Percentiles rank a stretch among this genome's conserved stretches.
phyloP scores from a whole-genome alignment of 2,888 invertebrate genomes.

The Trissonchulus sp. region DNA sequence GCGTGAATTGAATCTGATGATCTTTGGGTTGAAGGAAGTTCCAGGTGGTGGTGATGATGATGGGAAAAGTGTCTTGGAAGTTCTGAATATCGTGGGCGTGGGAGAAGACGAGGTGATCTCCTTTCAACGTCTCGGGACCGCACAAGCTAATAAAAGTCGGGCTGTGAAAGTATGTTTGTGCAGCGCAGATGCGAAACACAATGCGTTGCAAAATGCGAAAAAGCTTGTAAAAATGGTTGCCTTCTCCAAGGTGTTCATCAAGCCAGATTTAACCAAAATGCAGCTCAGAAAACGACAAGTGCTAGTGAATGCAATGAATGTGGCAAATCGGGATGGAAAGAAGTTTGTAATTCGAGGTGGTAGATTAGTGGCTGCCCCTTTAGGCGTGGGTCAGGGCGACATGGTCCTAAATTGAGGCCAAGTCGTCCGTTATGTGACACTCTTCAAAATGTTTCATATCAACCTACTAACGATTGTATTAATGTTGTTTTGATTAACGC shows the following conservation, averaged over 20 bases:
- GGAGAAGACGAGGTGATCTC: not conserved
- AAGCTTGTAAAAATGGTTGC: not conserved
- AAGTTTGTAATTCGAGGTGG: not conserved
- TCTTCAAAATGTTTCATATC: too few relatives aligned
- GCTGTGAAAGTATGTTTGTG: not conserved
- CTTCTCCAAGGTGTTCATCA: not conserved
- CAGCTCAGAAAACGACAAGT: conserved; percentile 5
- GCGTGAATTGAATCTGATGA: conserved; percentile 7
- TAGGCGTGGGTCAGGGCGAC: not conserved
- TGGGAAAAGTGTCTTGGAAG: not conserved
- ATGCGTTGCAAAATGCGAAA: conserved; percentile 7
- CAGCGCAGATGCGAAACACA: not conserved
- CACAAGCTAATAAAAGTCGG: not conserved
- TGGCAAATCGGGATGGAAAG: not conserved
- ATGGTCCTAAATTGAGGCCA: not conserved
- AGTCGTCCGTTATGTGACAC: too few relatives aligned
- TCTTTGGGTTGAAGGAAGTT: not conserved
- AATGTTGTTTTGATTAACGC: not conserved
- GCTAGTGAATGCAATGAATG: not conserved
- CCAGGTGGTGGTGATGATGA: too few relatives aligned
- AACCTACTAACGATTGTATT: too few relatives aligned
- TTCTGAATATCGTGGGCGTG: not conserved
- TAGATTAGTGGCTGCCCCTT: conserved; percentile 4
- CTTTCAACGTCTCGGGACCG: not conserved
- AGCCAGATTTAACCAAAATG: not conserved